Base-by-base conservation (phyloP, 2,113 vertebrate genomes). In the Grammatotria lemairii region DNA sequence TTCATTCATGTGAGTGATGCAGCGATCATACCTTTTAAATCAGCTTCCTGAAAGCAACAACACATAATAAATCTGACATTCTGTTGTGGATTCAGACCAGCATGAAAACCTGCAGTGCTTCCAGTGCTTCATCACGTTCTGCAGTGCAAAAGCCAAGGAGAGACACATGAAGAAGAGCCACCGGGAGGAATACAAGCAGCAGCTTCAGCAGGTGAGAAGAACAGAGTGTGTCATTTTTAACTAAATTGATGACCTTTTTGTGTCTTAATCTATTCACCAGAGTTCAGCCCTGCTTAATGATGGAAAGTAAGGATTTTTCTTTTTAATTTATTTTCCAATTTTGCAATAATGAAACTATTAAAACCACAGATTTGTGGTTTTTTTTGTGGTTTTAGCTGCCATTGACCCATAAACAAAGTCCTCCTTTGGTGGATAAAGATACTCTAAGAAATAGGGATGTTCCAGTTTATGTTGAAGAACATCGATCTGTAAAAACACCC, bases 51-150 rank as follows among this genome's bases (percentile, higher is more conserved):
- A 81, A 10, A 12, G 4, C 2, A 70, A 16, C 3, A 1, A 0
- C 49, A 82, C 8, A 21, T 28, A 6, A 45, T 33, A 8, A 45
- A 40, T 5, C 4, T 55, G 53, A 13, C 11, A 55, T 55, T 55
- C 54, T 49, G 42, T 49, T 49, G 42, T 78, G 70, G 42, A 49
- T 78, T 10, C 84, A 97, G 97, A 97, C 84, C 97, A 97, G 92
- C 97, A 97, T 92, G 96, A 97, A 83, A 97, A 96, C 51, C 75
- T 97, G 86, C 97, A 97, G 92, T 97, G 97, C 94, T 97, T 96
- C 84, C 97, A 97, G 90, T 97, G 97, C 87, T 97, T 97, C 89
- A 97, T 97, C 88, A 97, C 97, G 3, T 97, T 97, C 93, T 97
- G 96, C 87, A 97, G 95, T 88, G 95, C 96, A 84, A 97, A 97